Percentiles rank a stretch among this genome's conserved stretches.
phyloP scores from a whole-genome alignment of 1,140 invertebrate genomes.

The Frieseomelitta varia region DNA sequence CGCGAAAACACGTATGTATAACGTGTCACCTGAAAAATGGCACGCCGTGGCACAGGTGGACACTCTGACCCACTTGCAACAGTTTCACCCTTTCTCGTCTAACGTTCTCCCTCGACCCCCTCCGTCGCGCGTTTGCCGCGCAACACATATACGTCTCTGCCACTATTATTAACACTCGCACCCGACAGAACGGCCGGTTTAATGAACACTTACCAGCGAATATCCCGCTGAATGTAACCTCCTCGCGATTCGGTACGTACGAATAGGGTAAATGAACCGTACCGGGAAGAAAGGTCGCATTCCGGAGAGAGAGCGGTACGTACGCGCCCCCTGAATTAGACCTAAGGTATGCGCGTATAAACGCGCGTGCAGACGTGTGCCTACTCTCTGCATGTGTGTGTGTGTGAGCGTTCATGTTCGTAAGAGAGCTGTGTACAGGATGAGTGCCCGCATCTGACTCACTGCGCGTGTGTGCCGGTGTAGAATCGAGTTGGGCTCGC shows the following conservation, averaged over 20 bases:
- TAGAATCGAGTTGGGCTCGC: neutral
- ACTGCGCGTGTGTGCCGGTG: neutral
- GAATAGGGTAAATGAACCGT: slow-evolving; percentile 63
- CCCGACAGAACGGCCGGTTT: slow-evolving; percentile 48
- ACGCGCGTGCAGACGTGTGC: slow-evolving; percentile 39
- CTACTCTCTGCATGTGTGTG: neutral
- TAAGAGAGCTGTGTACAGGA: neutral
- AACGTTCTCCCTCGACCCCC: neutral
- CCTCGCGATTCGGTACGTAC: slow-evolving; percentile 56
- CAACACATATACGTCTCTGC: neutral
- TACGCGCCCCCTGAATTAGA: slow-evolving; percentile 64
- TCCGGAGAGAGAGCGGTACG: slow-evolving; percentile 60
- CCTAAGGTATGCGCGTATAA: slow-evolving; percentile 61
- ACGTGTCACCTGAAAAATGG: slow-evolving; percentile 19
- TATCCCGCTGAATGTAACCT: slow-evolving; percentile 60
- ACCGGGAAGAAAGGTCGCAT: slow-evolving; percentile 65
- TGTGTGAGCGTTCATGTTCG: neutral
- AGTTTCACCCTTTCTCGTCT: slow-evolving; percentile 1
- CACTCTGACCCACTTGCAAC: neutral
- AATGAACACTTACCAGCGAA: slow-evolving; percentile 67
- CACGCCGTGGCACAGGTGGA: neutral
- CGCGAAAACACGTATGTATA: neutral
- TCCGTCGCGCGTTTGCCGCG: neutral
- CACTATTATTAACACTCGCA: slow-evolving; percentile 47
- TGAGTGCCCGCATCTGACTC: slow-evolving; percentile 37